Percentiles rank a stretch among this genome's conserved stretches.
Evolutionary conservation across 2,888 invertebrate species (phyloP).

Genomic region (Apoda limacodes): DNA sequence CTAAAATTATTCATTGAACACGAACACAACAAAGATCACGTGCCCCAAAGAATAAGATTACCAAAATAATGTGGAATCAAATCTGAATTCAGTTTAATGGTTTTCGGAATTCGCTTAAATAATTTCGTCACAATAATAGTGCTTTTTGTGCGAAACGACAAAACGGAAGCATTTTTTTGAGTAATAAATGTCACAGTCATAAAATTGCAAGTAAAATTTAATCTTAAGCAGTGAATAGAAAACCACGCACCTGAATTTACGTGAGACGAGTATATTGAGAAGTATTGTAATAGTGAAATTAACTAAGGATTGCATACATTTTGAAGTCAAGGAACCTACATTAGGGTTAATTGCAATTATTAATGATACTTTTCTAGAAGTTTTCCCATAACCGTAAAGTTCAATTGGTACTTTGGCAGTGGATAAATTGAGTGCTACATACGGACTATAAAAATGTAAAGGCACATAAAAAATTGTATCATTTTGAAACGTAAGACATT

Average conservation of each 20-base stretch:
- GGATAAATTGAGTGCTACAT: conserved; percentile 41
- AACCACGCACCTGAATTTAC: too few relatives aligned
- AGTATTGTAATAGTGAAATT: too few relatives aligned
- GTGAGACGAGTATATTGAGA: too few relatives aligned
- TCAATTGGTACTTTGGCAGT: conserved; percentile 38
- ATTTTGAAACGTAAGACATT: too few relatives aligned
- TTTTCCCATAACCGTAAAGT: conserved; percentile 55
- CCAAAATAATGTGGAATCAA: conserved; percentile 34
- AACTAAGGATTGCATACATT: too few relatives aligned
- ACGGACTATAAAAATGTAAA: conserved; percentile 27
- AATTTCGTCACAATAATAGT: conserved; percentile 25
- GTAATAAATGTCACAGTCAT: conserved; percentile 25
- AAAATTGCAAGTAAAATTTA: conserved; percentile 28
- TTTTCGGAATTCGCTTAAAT: conserved; percentile 47
- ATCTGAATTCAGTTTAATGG: conserved; percentile 40
- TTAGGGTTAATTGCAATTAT: conserved; percentile 39
- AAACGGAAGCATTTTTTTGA: conserved; percentile 40
- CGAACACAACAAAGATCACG: conserved; percentile 55
- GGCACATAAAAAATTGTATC: too few relatives aligned
- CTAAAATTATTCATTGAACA: too few relatives aligned
- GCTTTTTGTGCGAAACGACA: conserved; percentile 28
- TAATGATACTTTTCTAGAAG: conserved; percentile 39
- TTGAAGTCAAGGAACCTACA: too few relatives aligned
- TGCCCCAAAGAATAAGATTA: conserved; percentile 56
- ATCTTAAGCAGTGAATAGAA: conserved; percentile 32